These are phyloP conservation scores for Pterostichus niger DNA, from an alignment of 2,888 invertebrate genomes.

Conservation along the genomic window DNA sequence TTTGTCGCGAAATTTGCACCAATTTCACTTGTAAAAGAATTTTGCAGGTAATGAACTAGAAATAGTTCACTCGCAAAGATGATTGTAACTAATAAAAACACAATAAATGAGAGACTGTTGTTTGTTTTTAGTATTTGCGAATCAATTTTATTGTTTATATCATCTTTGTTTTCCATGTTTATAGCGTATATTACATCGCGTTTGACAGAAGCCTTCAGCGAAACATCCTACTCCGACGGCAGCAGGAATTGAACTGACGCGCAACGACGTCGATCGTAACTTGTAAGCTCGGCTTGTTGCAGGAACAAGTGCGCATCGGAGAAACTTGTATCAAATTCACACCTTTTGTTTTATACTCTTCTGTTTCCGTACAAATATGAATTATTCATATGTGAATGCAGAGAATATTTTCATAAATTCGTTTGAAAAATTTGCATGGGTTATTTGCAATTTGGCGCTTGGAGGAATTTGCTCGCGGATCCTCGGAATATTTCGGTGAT, in stretches of 20 bases:
- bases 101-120: conserved; percentile 26
- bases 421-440: conserved; percentile 21
- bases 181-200: neutral
- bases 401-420: neutral
- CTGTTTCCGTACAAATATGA: neutral
- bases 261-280: neutral
- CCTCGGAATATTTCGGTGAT: neutral
- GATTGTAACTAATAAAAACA: conserved; percentile 39
- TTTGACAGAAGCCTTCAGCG: neutral
- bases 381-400: neutral
- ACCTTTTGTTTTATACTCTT: neutral
- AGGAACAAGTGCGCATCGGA: neutral
- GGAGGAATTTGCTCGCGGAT: neutral
- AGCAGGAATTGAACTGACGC: conserved; percentile 39
- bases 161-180: conserved; percentile 46
- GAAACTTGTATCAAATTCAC: neutral
- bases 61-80: conserved; percentile 64
- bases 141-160: neutral
- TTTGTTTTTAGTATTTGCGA: conserved; percentile 37
- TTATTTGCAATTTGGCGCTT: neutral
- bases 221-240: conserved; percentile 5
- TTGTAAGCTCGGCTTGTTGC: neutral
- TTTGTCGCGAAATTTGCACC: conserved; percentile 74
- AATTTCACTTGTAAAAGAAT: conserved; percentile 70
- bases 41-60: conserved; percentile 48